Conservation (phyloP, 2,797 vertebrate genomes). For the Uromys caudimaculatus region DNA sequence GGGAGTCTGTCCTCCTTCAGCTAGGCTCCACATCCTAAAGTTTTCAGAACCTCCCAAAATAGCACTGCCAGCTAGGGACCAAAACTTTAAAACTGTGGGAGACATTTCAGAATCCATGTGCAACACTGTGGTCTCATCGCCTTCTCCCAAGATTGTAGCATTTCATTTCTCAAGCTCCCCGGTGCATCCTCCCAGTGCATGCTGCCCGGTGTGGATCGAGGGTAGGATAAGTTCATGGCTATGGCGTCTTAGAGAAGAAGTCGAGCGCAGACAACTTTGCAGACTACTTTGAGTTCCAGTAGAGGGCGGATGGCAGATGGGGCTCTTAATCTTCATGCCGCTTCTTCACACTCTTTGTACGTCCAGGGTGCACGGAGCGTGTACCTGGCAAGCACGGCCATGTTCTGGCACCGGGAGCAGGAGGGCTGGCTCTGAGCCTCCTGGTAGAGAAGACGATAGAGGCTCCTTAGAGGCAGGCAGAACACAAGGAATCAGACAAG, state of each 20-base stretch:
- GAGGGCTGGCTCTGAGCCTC: not conserved
- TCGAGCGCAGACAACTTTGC: not conserved
- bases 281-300: not conserved
- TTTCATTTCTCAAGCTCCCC: not conserved
- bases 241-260: not conserved
- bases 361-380: not conserved
- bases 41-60: conserved; percentile 2
- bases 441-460: not conserved
- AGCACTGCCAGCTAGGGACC: not conserved
- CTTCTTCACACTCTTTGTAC: not conserved
- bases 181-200: not conserved
- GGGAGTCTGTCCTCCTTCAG: not conserved
- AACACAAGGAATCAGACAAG: conserved; percentile 20
- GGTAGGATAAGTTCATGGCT: not conserved
- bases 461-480: not conserved
- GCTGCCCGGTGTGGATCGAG: not conserved
- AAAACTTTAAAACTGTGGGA: not conserved
- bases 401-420: not conserved
- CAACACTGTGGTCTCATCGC: not conserved
- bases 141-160: not conserved
- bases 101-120: not conserved
- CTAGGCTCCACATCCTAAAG: not conserved
- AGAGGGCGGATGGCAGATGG: conserved; percentile 35
- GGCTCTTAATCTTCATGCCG: not conserved
- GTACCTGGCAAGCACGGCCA: not conserved